Percentiles rank a stretch among this genome's conserved stretches.
These are phyloP conservation scores for Acleris cristana DNA, from an alignment of 2,888 invertebrate species.

Conservation along the genomic window DNA sequence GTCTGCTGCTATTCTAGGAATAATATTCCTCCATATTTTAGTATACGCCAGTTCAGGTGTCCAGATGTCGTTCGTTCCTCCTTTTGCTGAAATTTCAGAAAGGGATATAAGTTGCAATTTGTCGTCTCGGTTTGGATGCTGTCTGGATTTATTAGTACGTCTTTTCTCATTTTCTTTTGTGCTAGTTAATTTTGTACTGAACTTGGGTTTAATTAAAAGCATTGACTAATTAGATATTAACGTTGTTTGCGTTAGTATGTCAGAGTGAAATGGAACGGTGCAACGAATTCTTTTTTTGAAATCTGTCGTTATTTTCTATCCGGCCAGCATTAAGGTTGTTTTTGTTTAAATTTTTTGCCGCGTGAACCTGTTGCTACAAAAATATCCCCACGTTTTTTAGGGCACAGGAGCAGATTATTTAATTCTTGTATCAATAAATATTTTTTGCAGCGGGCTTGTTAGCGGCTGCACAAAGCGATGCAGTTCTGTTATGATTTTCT, in stretches of 20 bases:
- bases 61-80: conserved; percentile 72
- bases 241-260: conserved; percentile 64
- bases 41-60: conserved; percentile 78
- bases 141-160: conserved; percentile 69
- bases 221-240: conserved; percentile 72
- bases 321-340: neutral
- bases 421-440: conserved; percentile 32
- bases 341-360: neutral
- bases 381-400: conserved; percentile 18
- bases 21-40: conserved; percentile 73
- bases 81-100: conserved; percentile 64
- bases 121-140: conserved; percentile 64
- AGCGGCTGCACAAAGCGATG: conserved; percentile 66
- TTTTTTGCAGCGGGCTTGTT: conserved; percentile 40
- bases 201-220: conserved; percentile 71
- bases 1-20: conserved; percentile 83
- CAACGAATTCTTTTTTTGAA: neutral
- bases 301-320: conserved; percentile 8
- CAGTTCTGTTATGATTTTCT: conserved; percentile 69
- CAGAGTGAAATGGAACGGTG: conserved; percentile 38
- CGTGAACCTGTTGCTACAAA: neutral
- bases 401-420: conserved; percentile 20
- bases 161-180: conserved; percentile 49
- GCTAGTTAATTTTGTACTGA: conserved; percentile 57
- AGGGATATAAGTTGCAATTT: conserved; percentile 60